Conservation (phyloP, 1,140 invertebrate genomes). For the Hestina assimilis region DNA sequence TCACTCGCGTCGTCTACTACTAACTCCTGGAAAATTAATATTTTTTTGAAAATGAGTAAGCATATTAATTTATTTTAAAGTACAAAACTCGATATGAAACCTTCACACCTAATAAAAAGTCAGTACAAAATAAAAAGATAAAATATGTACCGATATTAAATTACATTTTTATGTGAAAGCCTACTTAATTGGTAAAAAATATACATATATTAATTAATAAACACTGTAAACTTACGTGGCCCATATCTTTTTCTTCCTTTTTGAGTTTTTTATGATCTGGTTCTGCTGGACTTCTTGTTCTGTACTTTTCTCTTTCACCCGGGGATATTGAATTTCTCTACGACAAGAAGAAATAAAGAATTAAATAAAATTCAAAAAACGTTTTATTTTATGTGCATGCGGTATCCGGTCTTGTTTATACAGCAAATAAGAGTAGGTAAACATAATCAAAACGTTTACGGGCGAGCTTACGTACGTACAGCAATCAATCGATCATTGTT, state of each 20-base stretch:
- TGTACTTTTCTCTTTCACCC: slow-evolving; percentile 90
- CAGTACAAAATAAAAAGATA: no score
- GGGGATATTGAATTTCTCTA: slow-evolving; percentile 94
- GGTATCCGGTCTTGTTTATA: slow-evolving; percentile 22
- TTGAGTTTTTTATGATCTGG: slow-evolving; percentile 85
- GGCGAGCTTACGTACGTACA: slow-evolving; percentile 58
- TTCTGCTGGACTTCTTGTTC: slow-evolving; percentile 85
- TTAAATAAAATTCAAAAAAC: slow-evolving; percentile 35
- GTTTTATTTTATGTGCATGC: slow-evolving; percentile 23
- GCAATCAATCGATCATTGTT: slow-evolving; percentile 76
- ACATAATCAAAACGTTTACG: slow-evolving; percentile 75
- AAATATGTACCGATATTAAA: no score
- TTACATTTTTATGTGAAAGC: background rate
- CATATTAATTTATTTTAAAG: no score
- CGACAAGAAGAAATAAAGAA: slow-evolving; percentile 67
- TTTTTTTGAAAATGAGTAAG: no score
- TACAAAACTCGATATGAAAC: no score
- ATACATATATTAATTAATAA: background rate
- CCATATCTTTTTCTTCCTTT: slow-evolving; percentile 89
- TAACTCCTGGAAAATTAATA: slow-evolving; percentile 82
- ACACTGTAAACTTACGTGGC: slow-evolving; percentile 82
- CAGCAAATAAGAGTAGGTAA: slow-evolving; percentile 59
- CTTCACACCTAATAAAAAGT: no score
- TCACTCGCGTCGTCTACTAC: slow-evolving; percentile 95
- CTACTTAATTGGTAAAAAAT: background rate